Conservation (phyloP, 2,113 vertebrate genomes). For the Lophochroa leadbeateri region DNA sequence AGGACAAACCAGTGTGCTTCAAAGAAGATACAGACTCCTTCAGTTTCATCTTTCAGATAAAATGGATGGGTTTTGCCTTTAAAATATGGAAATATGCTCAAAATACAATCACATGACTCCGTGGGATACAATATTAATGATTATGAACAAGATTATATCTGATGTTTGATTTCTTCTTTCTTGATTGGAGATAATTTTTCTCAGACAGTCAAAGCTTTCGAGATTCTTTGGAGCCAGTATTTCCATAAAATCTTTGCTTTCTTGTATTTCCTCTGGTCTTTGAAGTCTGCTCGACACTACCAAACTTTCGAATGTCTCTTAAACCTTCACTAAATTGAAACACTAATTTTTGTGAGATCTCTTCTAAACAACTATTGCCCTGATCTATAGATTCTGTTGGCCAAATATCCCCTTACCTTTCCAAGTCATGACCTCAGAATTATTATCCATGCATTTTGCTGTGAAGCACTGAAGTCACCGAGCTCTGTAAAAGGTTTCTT, state of each 20-base stretch:
- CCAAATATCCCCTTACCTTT: constrained; percentile 17
- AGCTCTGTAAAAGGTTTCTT: background rate
- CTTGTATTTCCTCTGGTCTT: background rate
- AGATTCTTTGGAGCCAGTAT: background rate
- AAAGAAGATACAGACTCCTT: background rate
- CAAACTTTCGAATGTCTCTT: background rate
- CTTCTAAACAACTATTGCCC: background rate
- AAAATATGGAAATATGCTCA: background rate
- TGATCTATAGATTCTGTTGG: constrained; percentile 13
- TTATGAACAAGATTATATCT: background rate
- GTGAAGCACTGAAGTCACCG: background rate
- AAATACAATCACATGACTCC: background rate
- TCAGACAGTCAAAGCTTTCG: background rate
- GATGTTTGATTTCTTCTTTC: background rate
- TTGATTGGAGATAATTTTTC: background rate
- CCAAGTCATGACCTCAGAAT: background rate
- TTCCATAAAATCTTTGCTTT: background rate
- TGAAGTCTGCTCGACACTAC: background rate
- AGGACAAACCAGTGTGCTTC: background rate
- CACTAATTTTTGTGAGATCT: background rate
- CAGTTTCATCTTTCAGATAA: background rate
- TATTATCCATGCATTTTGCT: background rate
- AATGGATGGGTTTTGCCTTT: background rate
- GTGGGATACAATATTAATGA: background rate
- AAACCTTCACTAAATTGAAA: background rate